Evolutionary conservation across 2,888 invertebrate genomes (phyloP).

Genomic region (Sinodicranocentrus sp.): DNA sequence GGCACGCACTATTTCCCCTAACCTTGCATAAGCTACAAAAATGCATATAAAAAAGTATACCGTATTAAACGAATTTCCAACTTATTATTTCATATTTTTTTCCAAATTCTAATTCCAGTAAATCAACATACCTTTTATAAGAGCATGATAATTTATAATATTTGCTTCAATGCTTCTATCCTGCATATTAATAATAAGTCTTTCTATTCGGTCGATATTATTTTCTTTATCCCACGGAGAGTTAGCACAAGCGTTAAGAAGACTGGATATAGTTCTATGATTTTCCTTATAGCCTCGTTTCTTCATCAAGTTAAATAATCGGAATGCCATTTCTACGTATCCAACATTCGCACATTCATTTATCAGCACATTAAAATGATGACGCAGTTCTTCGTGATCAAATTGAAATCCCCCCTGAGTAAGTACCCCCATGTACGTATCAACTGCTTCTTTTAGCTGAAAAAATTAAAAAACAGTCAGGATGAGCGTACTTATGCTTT

Average conservation of each 20-base stretch:
- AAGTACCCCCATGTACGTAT: constrained; percentile 64
- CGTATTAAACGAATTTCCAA: not conserved
- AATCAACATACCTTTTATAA: constrained; percentile 87
- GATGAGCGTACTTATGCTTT: not conserved
- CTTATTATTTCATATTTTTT: not conserved
- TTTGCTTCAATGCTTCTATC: constrained; percentile 84
- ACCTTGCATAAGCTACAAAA: constrained; percentile 86
- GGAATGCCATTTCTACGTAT: constrained; percentile 91
- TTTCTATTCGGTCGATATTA: constrained; percentile 85
- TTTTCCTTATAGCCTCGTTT: constrained; percentile 84
- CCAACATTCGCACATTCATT: constrained; percentile 90
- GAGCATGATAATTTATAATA: constrained; percentile 88
- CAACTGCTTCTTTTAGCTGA: constrained; percentile 73
- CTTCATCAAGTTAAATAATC: constrained; percentile 90
- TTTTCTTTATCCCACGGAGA: constrained; percentile 83
- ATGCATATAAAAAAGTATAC: not conserved
- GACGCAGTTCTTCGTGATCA: constrained; percentile 79
- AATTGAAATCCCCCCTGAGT: constrained; percentile 70
- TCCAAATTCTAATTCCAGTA: not conserved
- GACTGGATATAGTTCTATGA: constrained; percentile 88
- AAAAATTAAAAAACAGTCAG: constrained; percentile 6
- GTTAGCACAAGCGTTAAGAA: constrained; percentile 94
- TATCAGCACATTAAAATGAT: constrained; percentile 90
- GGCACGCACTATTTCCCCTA: constrained; percentile 87
- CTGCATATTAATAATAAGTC: constrained; percentile 84